Base-by-base conservation (phyloP, 1,140 invertebrate species). In the Halictus rubicundus region DNA sequence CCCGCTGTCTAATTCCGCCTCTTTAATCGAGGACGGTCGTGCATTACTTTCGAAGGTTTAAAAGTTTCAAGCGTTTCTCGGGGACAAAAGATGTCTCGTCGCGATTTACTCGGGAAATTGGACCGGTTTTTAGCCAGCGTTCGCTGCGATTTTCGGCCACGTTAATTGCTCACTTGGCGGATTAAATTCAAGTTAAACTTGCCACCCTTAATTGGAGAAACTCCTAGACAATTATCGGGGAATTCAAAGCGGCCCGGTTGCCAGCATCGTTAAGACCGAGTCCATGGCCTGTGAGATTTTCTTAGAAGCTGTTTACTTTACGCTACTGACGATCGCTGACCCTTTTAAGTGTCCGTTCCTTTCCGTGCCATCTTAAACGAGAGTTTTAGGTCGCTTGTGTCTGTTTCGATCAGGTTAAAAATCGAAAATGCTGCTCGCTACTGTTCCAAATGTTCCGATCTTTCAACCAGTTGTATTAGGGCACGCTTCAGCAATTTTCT, bases 171-270 rank as follows among this genome's bases (percentile, higher is more conserved):
- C 70, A n/a, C 59, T 63, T 32, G 59, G 25, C 23, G 70, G 37
- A 73, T 63, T 63, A 37, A 63, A 42, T 19, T n/a, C 4, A 49
- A 73, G 60, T 73, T 73, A 49, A 73, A 73, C 60, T 37, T 21
- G 27, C 10, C 19, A 12, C 37, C 12, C 59, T 49, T 73, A 73
- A 73, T 73, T 73, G 70, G 59, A 8, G 42, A 63, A 73, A 73
- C 19, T 73, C 63, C 61, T 32, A 23, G 59, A 73, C 49, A 73
- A 63, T 73, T 73, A 63, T 73, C 42, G 70, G n/a, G 19, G 70
- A 32, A 73, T 73, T 49, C 32, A 49, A 73, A 63, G 70, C 39
- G 39, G 8, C 23, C 19, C 59, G 23, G 52, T 54, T 21, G 59
- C 25, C 23, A 10, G 21, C 39, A 25, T 23, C 23, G 39, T 49